phyloP scores from a whole-genome alignment of 2,113 vertebrate genomes.

The Thunnus thynnus region DNA sequence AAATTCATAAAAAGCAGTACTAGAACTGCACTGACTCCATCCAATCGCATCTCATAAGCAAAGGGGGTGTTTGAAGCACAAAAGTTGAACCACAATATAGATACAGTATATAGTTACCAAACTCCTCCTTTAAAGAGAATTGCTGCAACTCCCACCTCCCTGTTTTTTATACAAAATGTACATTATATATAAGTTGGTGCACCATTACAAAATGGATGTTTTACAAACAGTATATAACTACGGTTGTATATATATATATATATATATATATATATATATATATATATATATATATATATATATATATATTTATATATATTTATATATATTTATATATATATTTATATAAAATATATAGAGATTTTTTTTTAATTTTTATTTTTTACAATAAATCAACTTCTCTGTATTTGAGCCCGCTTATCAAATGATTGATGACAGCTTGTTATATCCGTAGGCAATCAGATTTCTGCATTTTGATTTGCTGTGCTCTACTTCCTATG shows the following conservation, averaged over 20 bases:
- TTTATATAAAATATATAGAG: neutral
- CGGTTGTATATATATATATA: slow-evolving; percentile 76
- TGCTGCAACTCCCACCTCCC: slow-evolving; percentile 76
- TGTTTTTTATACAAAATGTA: slow-evolving; percentile 89
- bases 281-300: slow-evolving; percentile 59
- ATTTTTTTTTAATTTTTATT: slow-evolving; percentile 46
- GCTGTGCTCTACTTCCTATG: slow-evolving; percentile 87
- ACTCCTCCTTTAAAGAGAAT: slow-evolving; percentile 80
- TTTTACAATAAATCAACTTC: slow-evolving; percentile 69
- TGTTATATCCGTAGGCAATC: slow-evolving; percentile 61
- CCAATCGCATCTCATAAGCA: slow-evolving; percentile 83
- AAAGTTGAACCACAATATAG: slow-evolving; percentile 49
- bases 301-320: slow-evolving; percentile 61
- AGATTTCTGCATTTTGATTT: slow-evolving; percentile 74
- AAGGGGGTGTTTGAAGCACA: slow-evolving; percentile 88
- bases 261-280: slow-evolving; percentile 64
- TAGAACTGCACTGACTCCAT: slow-evolving; percentile 90
- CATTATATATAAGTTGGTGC: slow-evolving; percentile 87
- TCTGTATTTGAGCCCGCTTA: slow-evolving; percentile 44
- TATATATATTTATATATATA: slow-evolving; percentile 65
- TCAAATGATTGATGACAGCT: slow-evolving; percentile 62
- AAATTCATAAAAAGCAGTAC: slow-evolving; percentile 92
- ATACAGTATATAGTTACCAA: slow-evolving; percentile 80
- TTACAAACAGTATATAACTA: slow-evolving; percentile 82
- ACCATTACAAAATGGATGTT: slow-evolving; percentile 81